Conservation (phyloP, 1,140 invertebrate species). For the Drosophila grimshawi region DNA sequence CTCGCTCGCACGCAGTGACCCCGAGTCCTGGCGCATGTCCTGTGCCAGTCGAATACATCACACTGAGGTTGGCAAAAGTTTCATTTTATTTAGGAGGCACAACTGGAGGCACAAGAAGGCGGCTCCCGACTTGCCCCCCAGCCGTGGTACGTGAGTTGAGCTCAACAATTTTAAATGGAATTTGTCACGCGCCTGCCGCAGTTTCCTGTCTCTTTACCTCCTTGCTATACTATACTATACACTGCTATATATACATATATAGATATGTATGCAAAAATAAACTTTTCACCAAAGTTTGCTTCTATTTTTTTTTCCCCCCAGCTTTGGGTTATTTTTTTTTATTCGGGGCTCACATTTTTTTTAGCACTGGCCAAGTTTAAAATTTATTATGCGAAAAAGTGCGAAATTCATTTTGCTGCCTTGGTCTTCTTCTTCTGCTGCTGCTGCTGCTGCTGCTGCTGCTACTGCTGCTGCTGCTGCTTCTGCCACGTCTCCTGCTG, state of each 20-base stretch:
- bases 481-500: constrained; percentile 61
- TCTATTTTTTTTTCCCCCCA: constrained; percentile 38
- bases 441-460: constrained; percentile 24
- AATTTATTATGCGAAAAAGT: constrained; percentile 85
- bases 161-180: constrained; percentile 84
- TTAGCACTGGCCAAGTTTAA: constrained; percentile 71
- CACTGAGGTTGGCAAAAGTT: constrained; percentile 75
- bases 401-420: constrained; percentile 84
- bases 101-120: constrained; percentile 7
- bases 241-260: constrained; percentile 7
- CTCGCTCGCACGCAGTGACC: neutral
- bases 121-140: constrained; percentile 3
- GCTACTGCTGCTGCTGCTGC: constrained; percentile 58
- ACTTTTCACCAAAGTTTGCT: constrained; percentile 78
- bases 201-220: neutral
- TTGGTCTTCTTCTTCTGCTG: constrained; percentile 43
- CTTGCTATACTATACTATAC: constrained; percentile 4
- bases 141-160: constrained; percentile 71
- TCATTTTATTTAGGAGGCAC: constrained; percentile 73
- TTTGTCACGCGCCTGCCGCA: constrained; percentile 75
- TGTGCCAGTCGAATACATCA: constrained; percentile 70
- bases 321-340: constrained; percentile 30
- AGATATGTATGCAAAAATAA: constrained; percentile 80
- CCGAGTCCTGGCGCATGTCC: constrained; percentile 36
- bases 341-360: constrained; percentile 55